Base-by-base conservation (phyloP, 2,113 vertebrate species). In the Clarias gariepinus region DNA sequence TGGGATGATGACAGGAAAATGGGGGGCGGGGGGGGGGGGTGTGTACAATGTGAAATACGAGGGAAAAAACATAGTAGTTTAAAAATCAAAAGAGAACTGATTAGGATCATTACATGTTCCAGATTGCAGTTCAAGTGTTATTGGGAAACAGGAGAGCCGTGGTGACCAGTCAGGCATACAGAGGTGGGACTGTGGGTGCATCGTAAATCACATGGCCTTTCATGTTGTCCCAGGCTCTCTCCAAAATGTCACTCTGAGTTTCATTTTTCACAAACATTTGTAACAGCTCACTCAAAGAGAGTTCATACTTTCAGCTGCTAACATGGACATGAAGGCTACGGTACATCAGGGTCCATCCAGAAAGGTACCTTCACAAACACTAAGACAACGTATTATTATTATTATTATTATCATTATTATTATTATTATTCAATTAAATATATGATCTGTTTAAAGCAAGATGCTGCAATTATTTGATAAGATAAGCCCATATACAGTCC, bases 141-240 rank as follows among this genome's bases (percentile, higher is more conserved):
- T 81, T 82, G 89, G 87, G 88, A 74, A 89, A 63, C 85, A 63
- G 64, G 80, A 89, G 88, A 87, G 84, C 90, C 74, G 90, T 89
- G 90, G 89, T 90, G 90, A 60, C 84, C 91, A 93, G 87, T 92
- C 91, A 92, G 92, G 94, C 92, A 60, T 93, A 88, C 71, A 90
- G 77, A 81, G 83, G 85, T 89, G 89, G 55, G 71, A 84, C 71
- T 89, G 80, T 92, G 90, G 90, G 93, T 91, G 91, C 92, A 89
- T 82, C 92, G 92, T 94, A 94, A 95, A 95, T 95, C 94, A 94
- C 88, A 28, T 71, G 86, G 93, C 85, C 81, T 66, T 82, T 82
- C 61, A 82, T 66, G 81, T 82, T 82, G 41, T 82, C 58, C 13
- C 61, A 33, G 33, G 36, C 64, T 83, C 52, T 69, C 79, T 84